phyloP scores from a whole-genome alignment of 2,797 vertebrate species.

The Sebastolobus altivelis region DNA sequence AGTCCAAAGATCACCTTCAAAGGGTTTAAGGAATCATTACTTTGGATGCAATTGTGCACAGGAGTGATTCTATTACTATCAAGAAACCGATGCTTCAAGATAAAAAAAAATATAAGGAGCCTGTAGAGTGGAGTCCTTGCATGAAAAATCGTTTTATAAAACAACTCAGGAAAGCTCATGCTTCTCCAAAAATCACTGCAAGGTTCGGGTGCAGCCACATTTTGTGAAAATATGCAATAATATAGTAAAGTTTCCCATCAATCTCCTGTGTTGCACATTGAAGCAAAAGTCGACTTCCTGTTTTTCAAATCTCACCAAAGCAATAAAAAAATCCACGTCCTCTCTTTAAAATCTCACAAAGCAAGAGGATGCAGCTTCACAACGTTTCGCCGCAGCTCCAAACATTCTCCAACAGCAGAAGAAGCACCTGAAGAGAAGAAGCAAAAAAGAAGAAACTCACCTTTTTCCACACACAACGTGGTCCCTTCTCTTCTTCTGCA shows the following conservation, averaged over 20 bases:
- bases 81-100: neutral
- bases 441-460: conserved; percentile 66
- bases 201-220: neutral
- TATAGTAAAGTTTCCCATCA: neutral
- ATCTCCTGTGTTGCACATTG: neutral
- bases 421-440: conserved; percentile 1
- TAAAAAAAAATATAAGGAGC: neutral
- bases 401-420: conserved; percentile 1
- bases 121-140: neutral
- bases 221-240: neutral
- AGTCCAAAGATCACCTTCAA: conserved; percentile 67
- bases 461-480: conserved; percentile 47
- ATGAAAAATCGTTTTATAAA: neutral
- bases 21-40: conserved; percentile 47
- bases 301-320: neutral
- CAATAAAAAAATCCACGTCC: neutral
- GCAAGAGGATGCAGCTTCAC: neutral
- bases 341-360: conserved; percentile 11
- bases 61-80: neutral
- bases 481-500: conserved; percentile 46
- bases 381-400: neutral
- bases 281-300: conserved; percentile 4
- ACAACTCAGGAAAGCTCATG: neutral
- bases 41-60: neutral
- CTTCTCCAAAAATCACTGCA: neutral